Evolutionary conservation across 2,888 invertebrate species (phyloP), one percentile per base, ranked within the genome.

Genomic region (Mactromeris polynyma): DNA sequence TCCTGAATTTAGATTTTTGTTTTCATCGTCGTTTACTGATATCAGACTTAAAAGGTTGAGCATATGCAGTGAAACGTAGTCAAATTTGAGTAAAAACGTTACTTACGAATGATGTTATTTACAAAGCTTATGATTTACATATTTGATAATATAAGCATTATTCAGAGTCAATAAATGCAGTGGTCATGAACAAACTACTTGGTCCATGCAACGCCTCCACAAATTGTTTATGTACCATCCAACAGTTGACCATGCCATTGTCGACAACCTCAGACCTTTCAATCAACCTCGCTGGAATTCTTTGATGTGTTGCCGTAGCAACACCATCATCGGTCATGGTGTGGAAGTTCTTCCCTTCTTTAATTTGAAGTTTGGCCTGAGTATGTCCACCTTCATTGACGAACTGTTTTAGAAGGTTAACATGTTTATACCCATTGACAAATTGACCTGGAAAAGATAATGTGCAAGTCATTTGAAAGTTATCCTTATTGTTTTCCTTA

Each of bases 361-460:
- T 89, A 4, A 90, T 51, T 42, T 89, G 91, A 31, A 90, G 80
- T 31, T 86, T 91, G 6, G 88, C 91, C 54, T 88, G 77, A 1
- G 40, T 33, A 54, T 87, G 64, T 42, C 90, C 91, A 40, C 83
- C 64, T 21, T 77, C 26, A 42, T 87, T 84, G 21, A 64, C 79
- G 26, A 81, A 84, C 26, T 88, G 69, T 38, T 91, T 90, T 36
- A 77, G 81, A 58, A 86, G 73, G 4, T 73, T 46, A 11, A 91
- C 82, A 40, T 89, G 91, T 26, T 88, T 91, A 36, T 88, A 89
- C 26, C 91, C 91, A 58, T 91, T 91, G 0, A 90, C 91, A 58
- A 91, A 91, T 64, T 91, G 91, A 40, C 91, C 91, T 89, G 78
- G 2, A 82, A 83, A 83, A 36, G 73, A 73, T 36, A 11, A 46